Conservation (phyloP, 2,113 vertebrate species). For the Eolophus roseicapilla region DNA sequence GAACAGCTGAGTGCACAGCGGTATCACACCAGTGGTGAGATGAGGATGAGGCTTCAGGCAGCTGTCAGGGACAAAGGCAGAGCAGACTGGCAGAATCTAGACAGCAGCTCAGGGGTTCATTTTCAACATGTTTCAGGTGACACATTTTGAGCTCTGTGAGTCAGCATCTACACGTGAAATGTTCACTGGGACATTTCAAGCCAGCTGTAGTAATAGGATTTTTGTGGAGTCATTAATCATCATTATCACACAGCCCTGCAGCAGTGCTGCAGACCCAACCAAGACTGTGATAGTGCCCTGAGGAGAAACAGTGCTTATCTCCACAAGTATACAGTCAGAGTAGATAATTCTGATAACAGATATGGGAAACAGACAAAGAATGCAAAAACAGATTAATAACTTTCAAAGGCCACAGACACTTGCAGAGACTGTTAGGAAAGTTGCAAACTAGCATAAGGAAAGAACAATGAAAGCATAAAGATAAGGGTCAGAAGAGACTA, state of each 20-base stretch:
- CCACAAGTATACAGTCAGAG: neutral
- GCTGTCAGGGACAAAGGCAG: neutral
- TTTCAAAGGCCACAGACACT: neutral
- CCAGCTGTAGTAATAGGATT: conserved; percentile 20
- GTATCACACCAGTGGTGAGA: neutral
- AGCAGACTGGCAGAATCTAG: neutral
- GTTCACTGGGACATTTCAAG: neutral
- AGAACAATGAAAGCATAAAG: neutral
- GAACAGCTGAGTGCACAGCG: rapidly evolving
- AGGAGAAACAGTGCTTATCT: neutral
- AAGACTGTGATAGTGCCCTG: neutral
- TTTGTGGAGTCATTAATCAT: conserved; percentile 11
- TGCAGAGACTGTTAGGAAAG: neutral
- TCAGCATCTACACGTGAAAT: neutral
- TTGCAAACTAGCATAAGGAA: neutral
- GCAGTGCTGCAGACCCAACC: neutral
- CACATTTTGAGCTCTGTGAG: neutral
- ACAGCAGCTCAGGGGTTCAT: neutral
- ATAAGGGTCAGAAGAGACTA: neutral
- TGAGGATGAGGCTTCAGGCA: neutral
- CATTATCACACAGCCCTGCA: neutral
- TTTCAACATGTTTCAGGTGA: neutral
- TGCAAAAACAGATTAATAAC: neutral
- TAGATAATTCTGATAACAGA: conserved; percentile 5
- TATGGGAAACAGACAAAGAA: neutral